Percentiles rank a stretch among this genome's conserved stretches.
Conservation (phyloP, 2,888 invertebrate genomes). For the Folsomia candida region DNA sequence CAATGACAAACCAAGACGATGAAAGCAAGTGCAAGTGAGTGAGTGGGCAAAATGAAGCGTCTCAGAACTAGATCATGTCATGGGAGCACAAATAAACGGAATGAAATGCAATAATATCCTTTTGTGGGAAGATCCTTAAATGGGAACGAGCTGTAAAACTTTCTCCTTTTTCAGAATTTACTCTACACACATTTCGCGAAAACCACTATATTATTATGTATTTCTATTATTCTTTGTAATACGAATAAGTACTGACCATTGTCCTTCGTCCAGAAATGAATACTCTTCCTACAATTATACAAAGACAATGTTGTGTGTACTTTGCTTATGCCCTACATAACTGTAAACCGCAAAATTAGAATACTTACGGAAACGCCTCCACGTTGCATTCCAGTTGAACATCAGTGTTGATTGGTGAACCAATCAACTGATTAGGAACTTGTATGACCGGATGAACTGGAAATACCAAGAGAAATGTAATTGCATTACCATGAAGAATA, state of each 20-base stretch:
- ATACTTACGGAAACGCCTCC: constrained; percentile 70
- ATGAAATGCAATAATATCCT: not conserved
- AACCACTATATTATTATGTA: not conserved
- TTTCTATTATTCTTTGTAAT: not conserved
- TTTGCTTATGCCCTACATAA: too few species aligned
- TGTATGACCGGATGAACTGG: constrained; percentile 87
- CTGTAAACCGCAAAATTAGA: too few species aligned
- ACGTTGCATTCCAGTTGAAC: constrained; percentile 85
- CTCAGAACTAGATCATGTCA: not conserved
- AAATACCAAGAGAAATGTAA: constrained; percentile 53
- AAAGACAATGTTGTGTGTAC: constrained; percentile 3
- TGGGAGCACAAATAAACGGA: not conserved
- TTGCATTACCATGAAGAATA: not conserved
- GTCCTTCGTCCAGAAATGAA: constrained; percentile 86
- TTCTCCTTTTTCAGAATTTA: too few species aligned
- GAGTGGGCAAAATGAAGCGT: not conserved
- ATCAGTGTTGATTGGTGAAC: constrained; percentile 63
- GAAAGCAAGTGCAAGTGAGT: not conserved
- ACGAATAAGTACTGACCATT: constrained; percentile 63
- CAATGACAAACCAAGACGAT: not conserved
- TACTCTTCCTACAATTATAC: constrained; percentile 53
- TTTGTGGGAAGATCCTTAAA: not conserved
- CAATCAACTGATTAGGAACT: constrained; percentile 88
- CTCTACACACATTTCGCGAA: not conserved
- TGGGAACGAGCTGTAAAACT: not conserved